Conservation (phyloP, 2,113 vertebrate species). For the Phodopus roborovskii region DNA sequence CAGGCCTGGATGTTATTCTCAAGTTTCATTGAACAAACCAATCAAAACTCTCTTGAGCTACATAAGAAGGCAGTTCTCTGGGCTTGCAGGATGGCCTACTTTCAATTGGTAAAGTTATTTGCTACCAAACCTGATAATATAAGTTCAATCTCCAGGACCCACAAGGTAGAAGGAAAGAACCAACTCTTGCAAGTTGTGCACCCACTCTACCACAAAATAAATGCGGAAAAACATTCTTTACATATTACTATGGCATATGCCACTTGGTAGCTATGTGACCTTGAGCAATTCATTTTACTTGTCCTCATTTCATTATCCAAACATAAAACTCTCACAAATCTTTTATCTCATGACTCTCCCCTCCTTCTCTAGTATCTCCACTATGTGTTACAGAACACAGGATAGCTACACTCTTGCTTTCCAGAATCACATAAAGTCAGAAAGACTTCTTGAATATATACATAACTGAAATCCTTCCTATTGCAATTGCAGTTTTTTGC, state of each 20-base stretch:
- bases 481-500: neutral
- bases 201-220: neutral
- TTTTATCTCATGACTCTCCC: neutral
- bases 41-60: neutral
- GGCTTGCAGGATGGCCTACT: no score
- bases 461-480: slow-evolving; percentile 17
- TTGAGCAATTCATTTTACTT: slow-evolving; percentile 18
- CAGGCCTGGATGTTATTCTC: neutral
- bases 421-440: neutral
- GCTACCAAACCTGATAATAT: neutral
- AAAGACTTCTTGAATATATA: neutral
- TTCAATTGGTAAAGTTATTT: neutral
- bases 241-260: neutral
- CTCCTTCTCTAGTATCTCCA: neutral
- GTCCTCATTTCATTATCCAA: slow-evolving; percentile 25
- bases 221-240: neutral
- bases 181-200: neutral
- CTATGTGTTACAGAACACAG: neutral
- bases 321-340: neutral
- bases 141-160: neutral
- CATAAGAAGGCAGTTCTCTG: neutral
- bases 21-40: neutral
- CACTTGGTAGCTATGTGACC: neutral
- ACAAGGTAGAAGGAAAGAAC: neutral
- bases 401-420: neutral